A percentile compares a stretch with the other conserved stretches of the same genome.
phyloP scores from a whole-genome alignment of 2,113 vertebrate genomes.

The Proteles cristata region DNA sequence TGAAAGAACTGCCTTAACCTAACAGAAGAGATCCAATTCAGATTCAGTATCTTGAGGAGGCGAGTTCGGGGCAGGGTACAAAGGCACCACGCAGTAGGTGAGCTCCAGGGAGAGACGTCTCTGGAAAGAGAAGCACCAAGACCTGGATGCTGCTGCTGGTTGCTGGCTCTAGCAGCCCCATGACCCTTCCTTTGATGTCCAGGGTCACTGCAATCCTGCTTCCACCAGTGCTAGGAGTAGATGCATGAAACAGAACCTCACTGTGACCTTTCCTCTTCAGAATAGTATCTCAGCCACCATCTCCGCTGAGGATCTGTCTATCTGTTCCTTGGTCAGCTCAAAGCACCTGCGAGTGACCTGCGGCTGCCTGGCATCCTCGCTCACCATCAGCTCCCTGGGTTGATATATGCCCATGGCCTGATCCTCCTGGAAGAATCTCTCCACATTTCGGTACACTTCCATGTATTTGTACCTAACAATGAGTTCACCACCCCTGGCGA shows the following conservation, averaged over 20 bases:
- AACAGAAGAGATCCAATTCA: background rate
- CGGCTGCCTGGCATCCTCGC: conserved; percentile 92
- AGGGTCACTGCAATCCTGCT: conserved; percentile 82
- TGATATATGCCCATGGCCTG: conserved; percentile 98
- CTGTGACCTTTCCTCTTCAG: conserved; percentile 87
- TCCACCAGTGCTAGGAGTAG: conserved; percentile 74
- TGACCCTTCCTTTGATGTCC: conserved; percentile 82
- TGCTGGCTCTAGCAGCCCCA: conserved; percentile 80
- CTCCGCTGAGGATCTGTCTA: conserved; percentile 90
- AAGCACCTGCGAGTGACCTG: conserved; percentile 91
- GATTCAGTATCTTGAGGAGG: background rate
- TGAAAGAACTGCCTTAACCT: background rate
- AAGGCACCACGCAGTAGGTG: background rate
- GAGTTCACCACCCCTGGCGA: conserved; percentile 95
- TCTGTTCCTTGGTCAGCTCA: conserved; percentile 87
- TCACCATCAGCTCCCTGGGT: conserved; percentile 94
- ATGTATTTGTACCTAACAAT: conserved; percentile 90
- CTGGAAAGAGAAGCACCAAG: conserved; percentile 66
- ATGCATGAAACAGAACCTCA: conserved; percentile 77
- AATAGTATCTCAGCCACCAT: conserved; percentile 96
- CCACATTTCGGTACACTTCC: conserved; percentile 89
- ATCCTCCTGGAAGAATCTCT: conserved; percentile 91
- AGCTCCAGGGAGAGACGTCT: background rate
- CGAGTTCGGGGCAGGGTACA: background rate
- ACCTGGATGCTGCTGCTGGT: conserved; percentile 56